Percentiles rank a stretch among this genome's conserved stretches.
Conservation (phyloP, 2,888 invertebrate species). For the Torymus auratus region DNA sequence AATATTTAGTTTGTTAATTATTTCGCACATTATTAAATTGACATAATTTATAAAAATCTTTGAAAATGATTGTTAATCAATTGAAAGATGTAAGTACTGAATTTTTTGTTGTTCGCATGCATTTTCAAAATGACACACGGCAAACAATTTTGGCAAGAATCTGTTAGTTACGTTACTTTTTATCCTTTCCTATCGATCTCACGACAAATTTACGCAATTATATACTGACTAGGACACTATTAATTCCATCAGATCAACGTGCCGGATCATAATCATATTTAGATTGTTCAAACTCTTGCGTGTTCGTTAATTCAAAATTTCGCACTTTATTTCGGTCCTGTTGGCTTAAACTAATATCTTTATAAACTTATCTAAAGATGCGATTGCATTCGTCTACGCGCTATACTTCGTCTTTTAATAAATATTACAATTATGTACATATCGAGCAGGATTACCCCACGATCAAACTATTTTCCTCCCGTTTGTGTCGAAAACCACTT, state of each 20-base stretch:
- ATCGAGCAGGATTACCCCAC: constrained; percentile 55
- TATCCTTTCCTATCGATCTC: constrained; percentile 32
- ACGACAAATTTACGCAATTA: constrained; percentile 59
- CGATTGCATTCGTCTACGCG: constrained; percentile 66
- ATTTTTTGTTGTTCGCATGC: too few relatives aligned
- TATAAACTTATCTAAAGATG: constrained; percentile 66
- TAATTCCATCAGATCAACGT: constrained; percentile 3
- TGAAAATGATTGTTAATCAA: too few relatives aligned
- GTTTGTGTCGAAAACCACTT: neutral
- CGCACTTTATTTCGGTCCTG: constrained; percentile 4
- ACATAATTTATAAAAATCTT: too few relatives aligned
- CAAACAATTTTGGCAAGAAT: constrained; percentile 55
- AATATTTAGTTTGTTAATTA: neutral
- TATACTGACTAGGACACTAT: constrained; percentile 73
- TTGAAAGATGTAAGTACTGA: too few relatives aligned
- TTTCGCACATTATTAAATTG: constrained; percentile 65
- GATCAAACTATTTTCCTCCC: neutral
- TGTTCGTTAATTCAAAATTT: neutral
- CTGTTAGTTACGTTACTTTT: constrained; percentile 3
- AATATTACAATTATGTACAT: constrained; percentile 76
- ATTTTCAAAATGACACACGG: too few relatives aligned
- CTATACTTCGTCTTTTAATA: constrained; percentile 69
- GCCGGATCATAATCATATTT: too few relatives aligned
- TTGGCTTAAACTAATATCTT: constrained; percentile 48
- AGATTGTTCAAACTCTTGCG: too few relatives aligned